These are phyloP conservation scores for Eristalis pertinax DNA, from an alignment of 2,888 invertebrate species.

Conservation along the genomic window DNA sequence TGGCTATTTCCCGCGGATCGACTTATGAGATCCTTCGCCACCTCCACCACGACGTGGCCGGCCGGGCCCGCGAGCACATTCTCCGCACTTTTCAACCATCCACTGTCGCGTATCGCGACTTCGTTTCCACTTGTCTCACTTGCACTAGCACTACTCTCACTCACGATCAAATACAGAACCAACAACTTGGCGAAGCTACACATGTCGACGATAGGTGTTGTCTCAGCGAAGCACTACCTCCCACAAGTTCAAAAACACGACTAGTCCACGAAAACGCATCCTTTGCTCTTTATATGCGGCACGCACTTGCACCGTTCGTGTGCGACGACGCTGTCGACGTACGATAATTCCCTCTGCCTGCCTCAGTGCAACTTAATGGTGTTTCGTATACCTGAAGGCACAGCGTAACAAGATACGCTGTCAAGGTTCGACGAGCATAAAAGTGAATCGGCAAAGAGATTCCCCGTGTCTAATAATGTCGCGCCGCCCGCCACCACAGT, in stretches of 20 bases:
- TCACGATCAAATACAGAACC: slow-evolving; percentile 43
- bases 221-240: slow-evolving; percentile 12
- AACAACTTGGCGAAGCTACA: slow-evolving; percentile 33
- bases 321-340: slow-evolving; percentile 12
- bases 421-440: slow-evolving; percentile 59
- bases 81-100: slow-evolving; percentile 79
- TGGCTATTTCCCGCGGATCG: slow-evolving; percentile 88
- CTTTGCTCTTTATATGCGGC: slow-evolving; percentile 59
- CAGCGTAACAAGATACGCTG: slow-evolving; percentile 48
- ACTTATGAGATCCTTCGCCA: slow-evolving; percentile 86
- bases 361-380: slow-evolving; percentile 52
- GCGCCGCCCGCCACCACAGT: slow-evolving; percentile 3
- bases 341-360: slow-evolving; percentile 48
- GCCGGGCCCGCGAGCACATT: slow-evolving; percentile 79
- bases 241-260: slow-evolving; percentile 45
- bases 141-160: slow-evolving; percentile 54
- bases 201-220: slow-evolving; percentile 20
- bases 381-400: slow-evolving; percentile 61
- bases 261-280: slow-evolving; percentile 41
- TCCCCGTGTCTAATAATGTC: slow-evolving; percentile 36
- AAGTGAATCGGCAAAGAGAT: slow-evolving; percentile 44
- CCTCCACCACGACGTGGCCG: slow-evolving; percentile 80
- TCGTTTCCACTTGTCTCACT: slow-evolving; percentile 60
- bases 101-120: slow-evolving; percentile 68
- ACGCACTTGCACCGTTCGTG: neutral